Conservation (phyloP, 2,888 invertebrate genomes). For the Eupithecia dodoneata region DNA sequence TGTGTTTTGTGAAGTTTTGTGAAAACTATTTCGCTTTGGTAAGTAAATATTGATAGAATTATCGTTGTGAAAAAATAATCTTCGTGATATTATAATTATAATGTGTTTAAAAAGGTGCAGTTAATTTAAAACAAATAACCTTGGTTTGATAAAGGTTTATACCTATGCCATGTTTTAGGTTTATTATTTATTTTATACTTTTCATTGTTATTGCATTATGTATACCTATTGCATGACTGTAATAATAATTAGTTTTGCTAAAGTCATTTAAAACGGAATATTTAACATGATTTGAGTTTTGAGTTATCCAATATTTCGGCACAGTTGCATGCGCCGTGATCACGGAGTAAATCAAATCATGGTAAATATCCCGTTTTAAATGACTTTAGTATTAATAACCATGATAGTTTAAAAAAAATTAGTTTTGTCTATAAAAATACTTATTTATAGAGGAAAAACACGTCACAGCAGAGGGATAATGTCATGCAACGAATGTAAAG, state of each 20-base stretch:
- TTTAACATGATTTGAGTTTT: too few species aligned
- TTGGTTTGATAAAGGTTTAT: not conserved
- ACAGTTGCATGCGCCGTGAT: too few species aligned
- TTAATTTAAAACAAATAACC: not conserved
- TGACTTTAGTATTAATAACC: too few species aligned
- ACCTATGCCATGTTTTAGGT: not conserved
- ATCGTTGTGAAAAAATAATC: not conserved
- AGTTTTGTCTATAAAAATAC: not conserved
- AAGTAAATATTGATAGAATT: conserved; percentile 6
- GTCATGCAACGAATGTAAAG: too few species aligned
- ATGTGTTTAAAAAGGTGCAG: not conserved
- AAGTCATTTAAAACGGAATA: too few species aligned
- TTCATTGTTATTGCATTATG: not conserved
- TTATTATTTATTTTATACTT: not conserved
- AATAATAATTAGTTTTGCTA: not conserved
- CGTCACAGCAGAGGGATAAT: too few species aligned
- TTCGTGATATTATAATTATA: not conserved
- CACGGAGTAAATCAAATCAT: too few species aligned
- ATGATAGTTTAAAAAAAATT: too few species aligned
- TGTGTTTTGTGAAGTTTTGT: conserved; percentile 25
- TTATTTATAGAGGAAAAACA: not conserved
- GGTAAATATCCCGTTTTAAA: too few species aligned
- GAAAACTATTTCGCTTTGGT: conserved; percentile 29
- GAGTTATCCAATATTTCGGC: too few species aligned
- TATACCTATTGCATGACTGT: not conserved